A percentile compares a stretch with the other conserved stretches of the same genome.
Conservation (phyloP, 2,113 vertebrate species). For the Macquaria ambigua region DNA sequence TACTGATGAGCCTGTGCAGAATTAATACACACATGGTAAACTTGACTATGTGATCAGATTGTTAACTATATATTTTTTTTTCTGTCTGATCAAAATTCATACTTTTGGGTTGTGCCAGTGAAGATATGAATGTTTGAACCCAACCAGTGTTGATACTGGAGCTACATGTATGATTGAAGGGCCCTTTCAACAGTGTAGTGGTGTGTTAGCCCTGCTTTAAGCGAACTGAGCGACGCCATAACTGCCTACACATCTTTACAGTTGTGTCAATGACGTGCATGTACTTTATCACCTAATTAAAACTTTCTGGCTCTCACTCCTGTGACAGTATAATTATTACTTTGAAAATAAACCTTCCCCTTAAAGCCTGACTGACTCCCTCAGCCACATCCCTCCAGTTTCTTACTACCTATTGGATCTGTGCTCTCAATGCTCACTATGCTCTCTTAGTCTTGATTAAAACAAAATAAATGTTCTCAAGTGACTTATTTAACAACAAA, state of each 20-base stretch:
- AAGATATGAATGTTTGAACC: background rate
- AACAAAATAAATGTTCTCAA: background rate
- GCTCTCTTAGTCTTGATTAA: background rate
- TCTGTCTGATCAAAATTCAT: background rate
- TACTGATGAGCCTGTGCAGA: constrained; percentile 1
- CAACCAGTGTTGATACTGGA: background rate
- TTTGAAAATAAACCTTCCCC: constrained; percentile 56
- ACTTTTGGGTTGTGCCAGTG: background rate
- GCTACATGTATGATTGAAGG: background rate
- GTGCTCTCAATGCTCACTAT: constrained; percentile 12
- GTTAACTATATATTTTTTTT: background rate
- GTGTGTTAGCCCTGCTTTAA: background rate
- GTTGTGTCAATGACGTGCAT: constrained; percentile 26
- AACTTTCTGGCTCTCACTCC: constrained; percentile 42
- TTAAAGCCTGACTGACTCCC: constrained; percentile 30
- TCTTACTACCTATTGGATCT: constrained; percentile 8
- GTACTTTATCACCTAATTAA: constrained; percentile 67
- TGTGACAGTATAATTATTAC: constrained; percentile 72
- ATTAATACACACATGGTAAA: background rate
- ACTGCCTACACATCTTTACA: constrained; percentile 11
- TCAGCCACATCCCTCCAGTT: constrained; percentile 9
- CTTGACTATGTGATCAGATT: background rate
- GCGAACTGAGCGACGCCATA: constrained; percentile 3
- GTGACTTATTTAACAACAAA: constrained; percentile 25
- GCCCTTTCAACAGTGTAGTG: background rate